These are phyloP conservation scores for Amyelois transitella DNA, from an alignment of 1,140 invertebrate species.

Conservation along the genomic window DNA sequence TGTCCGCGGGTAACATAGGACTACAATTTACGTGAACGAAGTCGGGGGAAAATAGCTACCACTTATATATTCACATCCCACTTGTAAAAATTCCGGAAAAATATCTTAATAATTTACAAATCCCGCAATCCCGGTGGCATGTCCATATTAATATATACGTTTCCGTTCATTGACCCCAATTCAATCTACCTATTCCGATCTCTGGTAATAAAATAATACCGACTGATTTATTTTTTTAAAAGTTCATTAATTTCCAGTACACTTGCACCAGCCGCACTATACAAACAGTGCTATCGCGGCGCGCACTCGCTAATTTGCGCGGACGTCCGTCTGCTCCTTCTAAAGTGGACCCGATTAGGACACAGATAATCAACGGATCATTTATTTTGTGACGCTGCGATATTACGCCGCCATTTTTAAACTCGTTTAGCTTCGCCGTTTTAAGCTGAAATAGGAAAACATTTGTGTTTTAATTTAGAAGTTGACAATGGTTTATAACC, in stretches of 20 bases:
- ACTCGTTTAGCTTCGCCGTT: neutral
- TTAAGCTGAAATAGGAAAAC: neutral
- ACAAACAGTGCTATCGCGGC: constrained; percentile 57
- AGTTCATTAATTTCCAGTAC: neutral
- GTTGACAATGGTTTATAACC: neutral
- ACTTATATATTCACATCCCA: no score
- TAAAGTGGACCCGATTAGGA: neutral
- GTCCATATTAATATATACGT: no score
- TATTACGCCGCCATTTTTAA: neutral
- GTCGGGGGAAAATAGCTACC: no score
- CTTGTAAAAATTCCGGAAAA: no score
- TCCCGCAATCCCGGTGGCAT: no score
- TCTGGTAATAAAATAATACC: no score
- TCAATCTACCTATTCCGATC: no score
- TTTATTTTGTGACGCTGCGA: neutral
- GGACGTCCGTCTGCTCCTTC: constrained; percentile 19
- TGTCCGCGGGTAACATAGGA: no score
- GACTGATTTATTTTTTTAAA: neutral
- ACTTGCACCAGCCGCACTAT: constrained; percentile 31
- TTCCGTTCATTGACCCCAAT: no score
- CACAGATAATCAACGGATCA: neutral
- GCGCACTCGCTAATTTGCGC: constrained; percentile 69
- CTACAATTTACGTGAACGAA: no score
- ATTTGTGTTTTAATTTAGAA: no score
- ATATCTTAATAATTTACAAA: no score